Evolutionary conservation across 2,888 invertebrate genomes (phyloP), one percentile per base, ranked within the genome.

Genomic region (Hypomecis punctinalis): DNA sequence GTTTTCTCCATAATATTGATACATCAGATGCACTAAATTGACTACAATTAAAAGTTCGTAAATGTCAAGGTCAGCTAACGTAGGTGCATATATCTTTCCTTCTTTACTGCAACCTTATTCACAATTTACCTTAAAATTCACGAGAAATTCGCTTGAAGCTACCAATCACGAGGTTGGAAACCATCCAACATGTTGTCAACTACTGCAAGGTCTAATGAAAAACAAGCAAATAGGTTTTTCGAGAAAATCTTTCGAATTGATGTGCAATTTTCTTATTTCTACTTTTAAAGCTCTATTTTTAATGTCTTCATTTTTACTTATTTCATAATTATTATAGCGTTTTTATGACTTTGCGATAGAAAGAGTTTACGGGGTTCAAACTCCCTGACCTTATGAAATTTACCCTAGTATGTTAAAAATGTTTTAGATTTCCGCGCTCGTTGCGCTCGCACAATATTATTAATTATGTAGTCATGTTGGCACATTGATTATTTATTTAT

Each of bases 141-240:
- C 45, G 39, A 35, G 9, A 13, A 53, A 53, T 63, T 57, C 7
- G 56, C 49, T 35, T 46, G 68, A 40, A 36, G 54, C 55, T 23
- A 61, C 61, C 58, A 66, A 61, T 70, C 57, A 62, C 61, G 46
- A 40, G 23, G 35, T 64, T 72, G 70, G 71, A 70, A 51, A 35
- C n/a, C n/a, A 36, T 62, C 71, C 71, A 71, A 69, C 53, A 47
- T n/a, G 11, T 37, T 49, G 58, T 58, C 51, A 52, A 54, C 57
- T 39, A 58, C 35, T 61, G 43, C 58, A 53, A 48, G 62, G 33
- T 45, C 13, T 59, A 54, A 62, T 62, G 47, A 36, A 53, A 59
- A 65, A 61, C 46, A 61, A 65, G 58, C 46, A 60, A 62, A 68
- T 68, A 65, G 68, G 48, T 65, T 67, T 66, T 58, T 64, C 65